Evolutionary conservation across 1,140 invertebrate genomes (phyloP), one percentile per base, ranked within the genome.

Genomic region (Metaphire vulgaris): DNA sequence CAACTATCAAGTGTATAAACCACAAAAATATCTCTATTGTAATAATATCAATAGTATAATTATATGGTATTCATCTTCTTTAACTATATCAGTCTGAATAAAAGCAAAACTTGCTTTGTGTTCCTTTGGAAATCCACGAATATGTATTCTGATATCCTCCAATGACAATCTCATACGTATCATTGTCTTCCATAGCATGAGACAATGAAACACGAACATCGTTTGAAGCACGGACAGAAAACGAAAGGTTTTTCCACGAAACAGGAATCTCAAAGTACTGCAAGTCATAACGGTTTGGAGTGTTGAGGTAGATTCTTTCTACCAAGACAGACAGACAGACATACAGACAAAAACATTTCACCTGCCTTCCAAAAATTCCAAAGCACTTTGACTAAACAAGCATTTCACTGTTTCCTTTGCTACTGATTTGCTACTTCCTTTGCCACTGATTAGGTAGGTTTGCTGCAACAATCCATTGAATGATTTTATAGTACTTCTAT

Each of bases 291-390:
- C 14, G 2, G n/a, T 69, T 31, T 26, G 67, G 67, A 2, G 67
- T 69, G n/a, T 14, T 69, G 6, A 69, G 67, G n/a, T 69, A 31
- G n/a, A 69, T 28, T 14, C 67, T 6, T 26, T 69, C 67, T 69
- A 26, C 26, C 2, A 69, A 69, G 26, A 21, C 41, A 56, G 21
- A 56, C 21, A 56, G 21, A 12, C 6, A 21, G 6, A 56, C 6
- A 12, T 21, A 56, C 21, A 56, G 41, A 12, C 21, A 12, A 56
- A 21, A 12, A 21, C 21, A 56, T 56, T 56, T 21, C 41, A 56
- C 6, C 21, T 56, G 6, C 21, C 6, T 56, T 6, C 41, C 6
- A 56, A 56, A 56, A 56, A 56, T 56, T 56, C 21, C 21, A 56
- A 56, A 21, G 21, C 6, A 56, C 6, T 6, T 56, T 56, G 21